Conservation (phyloP, 2,113 vertebrate genomes). For the Acanthochromis polyacanthus region DNA sequence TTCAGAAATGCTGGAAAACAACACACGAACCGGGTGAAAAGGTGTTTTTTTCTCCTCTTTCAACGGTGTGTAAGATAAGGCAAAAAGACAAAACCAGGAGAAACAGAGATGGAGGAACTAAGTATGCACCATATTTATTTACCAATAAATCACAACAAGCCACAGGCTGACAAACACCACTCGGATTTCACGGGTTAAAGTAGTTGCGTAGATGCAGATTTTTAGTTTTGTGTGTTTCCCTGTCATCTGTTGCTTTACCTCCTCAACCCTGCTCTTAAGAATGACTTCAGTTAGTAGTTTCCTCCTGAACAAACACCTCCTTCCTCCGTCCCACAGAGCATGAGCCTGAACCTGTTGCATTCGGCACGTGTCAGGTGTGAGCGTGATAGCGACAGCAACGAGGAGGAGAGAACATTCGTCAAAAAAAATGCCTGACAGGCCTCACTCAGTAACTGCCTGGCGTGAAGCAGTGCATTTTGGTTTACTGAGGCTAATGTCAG, state of each 20-base stretch:
- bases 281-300: neutral
- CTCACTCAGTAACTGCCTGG: neutral
- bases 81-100: neutral
- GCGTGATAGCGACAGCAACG: slow-evolving; percentile 28
- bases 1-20: slow-evolving; percentile 12
- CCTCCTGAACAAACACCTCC: neutral
- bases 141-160: neutral
- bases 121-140: neutral
- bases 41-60: slow-evolving; percentile 6
- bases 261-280: neutral
- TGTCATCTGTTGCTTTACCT: neutral
- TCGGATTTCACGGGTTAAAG: neutral
- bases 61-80: neutral
- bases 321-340: slow-evolving; percentile 5
- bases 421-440: slow-evolving; percentile 25
- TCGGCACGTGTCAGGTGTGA: slow-evolving; percentile 24
- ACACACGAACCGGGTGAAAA: slow-evolving; percentile 16
- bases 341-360: slow-evolving; percentile 43
- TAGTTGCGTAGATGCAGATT: neutral
- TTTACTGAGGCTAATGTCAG: slow-evolving; percentile 3
- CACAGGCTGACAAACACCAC: no score
- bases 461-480: slow-evolving; percentile 30
- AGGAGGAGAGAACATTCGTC: slow-evolving; percentile 28
- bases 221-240: neutral
- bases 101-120: neutral